Percentiles rank a stretch among this genome's conserved stretches.
Conservation (phyloP, 2,888 invertebrate genomes). For the Stegophylla sp. region DNA sequence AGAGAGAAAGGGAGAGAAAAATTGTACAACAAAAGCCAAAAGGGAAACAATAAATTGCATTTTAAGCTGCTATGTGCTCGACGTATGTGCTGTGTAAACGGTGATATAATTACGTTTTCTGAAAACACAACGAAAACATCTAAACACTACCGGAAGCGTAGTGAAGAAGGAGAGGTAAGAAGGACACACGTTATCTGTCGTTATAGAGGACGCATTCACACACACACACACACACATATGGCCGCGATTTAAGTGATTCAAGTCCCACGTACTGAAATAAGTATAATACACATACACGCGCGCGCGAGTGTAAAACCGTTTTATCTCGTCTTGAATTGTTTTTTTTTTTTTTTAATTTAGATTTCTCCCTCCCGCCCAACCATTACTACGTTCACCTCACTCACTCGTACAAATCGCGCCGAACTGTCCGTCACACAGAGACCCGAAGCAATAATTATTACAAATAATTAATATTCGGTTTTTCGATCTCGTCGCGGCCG, state of each 20-base stretch:
- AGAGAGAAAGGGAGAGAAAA: conserved; percentile 58
- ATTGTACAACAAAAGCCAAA: background rate
- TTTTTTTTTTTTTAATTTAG: background rate
- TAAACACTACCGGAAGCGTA: no score
- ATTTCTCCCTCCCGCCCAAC: background rate
- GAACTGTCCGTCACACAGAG: no score
- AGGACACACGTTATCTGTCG: no score
- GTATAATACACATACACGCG: no score
- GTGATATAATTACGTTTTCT: background rate
- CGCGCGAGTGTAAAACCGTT: background rate
- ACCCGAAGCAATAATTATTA: background rate
- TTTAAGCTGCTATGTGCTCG: background rate
- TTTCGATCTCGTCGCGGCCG: background rate
- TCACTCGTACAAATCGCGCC: no score
- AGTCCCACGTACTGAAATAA: no score
- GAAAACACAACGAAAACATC: no score
- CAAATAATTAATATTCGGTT: background rate
- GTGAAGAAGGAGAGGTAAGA: no score
- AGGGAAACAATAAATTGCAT: background rate
- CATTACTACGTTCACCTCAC: no score
- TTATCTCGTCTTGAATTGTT: conserved; percentile 11
- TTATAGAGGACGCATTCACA: no score
- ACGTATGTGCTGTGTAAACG: background rate
- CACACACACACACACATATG: no score
- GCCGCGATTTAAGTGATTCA: no score